These are phyloP conservation scores for Thalpophila matura DNA, from an alignment of 2,888 invertebrate species.

Conservation along the genomic window DNA sequence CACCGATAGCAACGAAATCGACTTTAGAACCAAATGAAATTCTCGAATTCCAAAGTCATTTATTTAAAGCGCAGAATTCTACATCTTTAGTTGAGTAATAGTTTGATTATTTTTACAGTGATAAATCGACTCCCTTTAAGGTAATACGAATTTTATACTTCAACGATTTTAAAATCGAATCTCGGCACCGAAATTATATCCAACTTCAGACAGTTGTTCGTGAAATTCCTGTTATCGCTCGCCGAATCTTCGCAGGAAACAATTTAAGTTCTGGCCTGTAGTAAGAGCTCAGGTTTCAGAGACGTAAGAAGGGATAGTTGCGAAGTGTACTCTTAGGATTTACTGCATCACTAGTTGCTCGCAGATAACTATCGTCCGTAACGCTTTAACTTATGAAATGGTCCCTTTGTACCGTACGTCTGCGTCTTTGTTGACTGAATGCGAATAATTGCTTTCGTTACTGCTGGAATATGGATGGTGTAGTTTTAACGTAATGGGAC, in stretches of 20 bases:
- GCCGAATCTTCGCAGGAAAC: conserved; percentile 69
- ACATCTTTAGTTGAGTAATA: conserved; percentile 62
- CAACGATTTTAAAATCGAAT: conserved; percentile 62
- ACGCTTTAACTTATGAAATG: conserved; percentile 86
- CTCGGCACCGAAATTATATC: conserved; percentile 56
- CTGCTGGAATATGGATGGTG: conserved; percentile 80
- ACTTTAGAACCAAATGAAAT: conserved; percentile 57
- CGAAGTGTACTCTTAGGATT: conserved; percentile 83
- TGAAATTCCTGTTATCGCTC: conserved; percentile 63
- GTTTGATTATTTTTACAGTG: conserved; percentile 64
- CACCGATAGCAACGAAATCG: conserved; percentile 57
- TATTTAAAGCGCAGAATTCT: conserved; percentile 57
- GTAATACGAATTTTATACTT: conserved; percentile 60
- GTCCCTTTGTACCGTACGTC: conserved; percentile 78
- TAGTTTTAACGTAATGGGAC: conserved; percentile 82
- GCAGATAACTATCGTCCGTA: conserved; percentile 83
- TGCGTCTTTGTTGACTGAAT: conserved; percentile 82
- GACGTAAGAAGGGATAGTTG: conserved; percentile 79
- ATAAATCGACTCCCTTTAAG: conserved; percentile 59
- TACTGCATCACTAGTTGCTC: conserved; percentile 87
- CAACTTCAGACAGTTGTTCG: conserved; percentile 55
- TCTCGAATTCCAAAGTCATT: conserved; percentile 58
- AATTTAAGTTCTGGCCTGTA: conserved; percentile 72
- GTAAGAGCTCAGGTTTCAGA: conserved; percentile 74
- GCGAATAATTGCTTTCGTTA: conserved; percentile 84